Base-by-base conservation (phyloP, 2,113 vertebrate species). In the Toxotes chatareus region DNA sequence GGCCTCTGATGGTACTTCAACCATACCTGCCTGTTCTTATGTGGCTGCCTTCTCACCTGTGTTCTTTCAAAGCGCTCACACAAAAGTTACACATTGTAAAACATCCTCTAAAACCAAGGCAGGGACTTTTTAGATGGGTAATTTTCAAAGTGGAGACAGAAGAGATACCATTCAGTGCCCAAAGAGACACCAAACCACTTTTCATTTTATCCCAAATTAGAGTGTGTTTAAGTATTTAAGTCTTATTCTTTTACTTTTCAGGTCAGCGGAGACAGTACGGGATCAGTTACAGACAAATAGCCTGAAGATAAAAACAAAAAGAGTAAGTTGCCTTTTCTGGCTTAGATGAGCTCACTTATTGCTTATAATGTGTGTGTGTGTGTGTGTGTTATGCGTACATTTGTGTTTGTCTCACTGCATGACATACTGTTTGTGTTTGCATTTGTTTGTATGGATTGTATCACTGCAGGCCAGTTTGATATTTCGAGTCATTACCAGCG, bases 391-490 rank as follows among this genome's bases (percentile, higher is more conserved):
- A 27, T 51, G 67, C 16, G 19, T 64, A 62, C 49, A 19, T 65
- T n/a, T 65, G 65, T 71, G 76, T 86, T 71, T 83, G 75, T 89
- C 81, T 85, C 83, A 69, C 64, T 0, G 19, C 71, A 87, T 90
- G 89, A 90, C 89, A 88, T 31, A 82, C 19, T 91, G 83, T 91
- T 86, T 90, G 88, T 86, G 85, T 86, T 72, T 76, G 57, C 49
- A 8, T 68, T 65, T 76, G 83, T 77, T 69, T 81, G 73, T 66
- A 66, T 36, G 53, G 72, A 77, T 63, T 82, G 80, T 80, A 80
- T 80, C 86, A 90, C 79, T 83, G 76, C 49, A 83, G 83, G 89
- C 89, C 75, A 87, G 85, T 91, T 93, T 92, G 88, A 91, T 93
- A 91, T 92, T 92, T 90, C 73, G 81, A 87, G 87, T 81, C 88